phyloP scores from a whole-genome alignment of 2,888 invertebrate genomes.

The Platerodrilus igneus region DNA sequence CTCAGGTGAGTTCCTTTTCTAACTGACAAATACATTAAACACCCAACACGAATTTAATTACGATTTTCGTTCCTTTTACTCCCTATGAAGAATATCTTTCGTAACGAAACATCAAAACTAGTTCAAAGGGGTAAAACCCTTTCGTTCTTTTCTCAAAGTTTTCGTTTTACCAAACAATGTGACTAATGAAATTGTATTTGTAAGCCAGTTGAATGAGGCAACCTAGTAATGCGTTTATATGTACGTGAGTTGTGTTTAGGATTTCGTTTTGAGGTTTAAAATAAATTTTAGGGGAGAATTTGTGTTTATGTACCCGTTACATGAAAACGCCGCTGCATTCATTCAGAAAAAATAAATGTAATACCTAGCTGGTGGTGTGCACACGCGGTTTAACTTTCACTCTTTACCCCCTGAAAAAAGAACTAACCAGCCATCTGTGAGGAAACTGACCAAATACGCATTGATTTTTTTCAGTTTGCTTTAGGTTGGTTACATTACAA shows the following conservation, averaged over 20 bases:
- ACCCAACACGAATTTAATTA: conserved; percentile 8
- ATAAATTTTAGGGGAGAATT: conserved; percentile 33
- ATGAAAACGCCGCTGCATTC: too few species aligned
- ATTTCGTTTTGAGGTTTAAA: conserved; percentile 33
- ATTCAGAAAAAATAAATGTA: too few species aligned
- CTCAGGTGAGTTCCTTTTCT: conserved; percentile 8
- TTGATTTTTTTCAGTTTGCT: conserved; percentile 31
- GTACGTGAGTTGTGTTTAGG: conserved; percentile 33
- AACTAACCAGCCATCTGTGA: conserved; percentile 46
- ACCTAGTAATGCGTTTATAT: conserved; percentile 37
- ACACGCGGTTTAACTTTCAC: conserved; percentile 23
- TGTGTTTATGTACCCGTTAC: too few species aligned
- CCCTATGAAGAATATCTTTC: conserved; percentile 2
- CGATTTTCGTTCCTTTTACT: neutral
- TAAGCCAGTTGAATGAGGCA: conserved; percentile 48
- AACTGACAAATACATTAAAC: conserved; percentile 5
- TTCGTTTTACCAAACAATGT: conserved; percentile 42
- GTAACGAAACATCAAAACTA: conserved; percentile 3
- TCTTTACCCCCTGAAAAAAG: conserved; percentile 36
- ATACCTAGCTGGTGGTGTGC: conserved; percentile 15
- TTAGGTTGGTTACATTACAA: conserved; percentile 30
- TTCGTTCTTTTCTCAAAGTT: conserved; percentile 9
- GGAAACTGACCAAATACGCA: conserved; percentile 42
- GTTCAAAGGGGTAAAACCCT: neutral
- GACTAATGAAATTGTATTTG: conserved; percentile 49